Conservation (phyloP, 2,797 vertebrate genomes). For the Epinephelus awoara region DNA sequence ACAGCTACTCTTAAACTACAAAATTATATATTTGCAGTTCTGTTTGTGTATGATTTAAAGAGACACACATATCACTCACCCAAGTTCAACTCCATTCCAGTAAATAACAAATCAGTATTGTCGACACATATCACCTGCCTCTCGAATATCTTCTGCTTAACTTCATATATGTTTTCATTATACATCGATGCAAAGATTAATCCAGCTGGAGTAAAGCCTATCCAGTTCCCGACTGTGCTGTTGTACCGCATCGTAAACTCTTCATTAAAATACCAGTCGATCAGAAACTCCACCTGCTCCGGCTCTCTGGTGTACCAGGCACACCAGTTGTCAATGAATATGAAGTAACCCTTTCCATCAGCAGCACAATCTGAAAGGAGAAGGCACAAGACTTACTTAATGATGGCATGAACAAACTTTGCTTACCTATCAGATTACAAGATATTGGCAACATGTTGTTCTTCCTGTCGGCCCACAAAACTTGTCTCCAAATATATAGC, state of each 20-base stretch:
- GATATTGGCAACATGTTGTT: too few relatives aligned
- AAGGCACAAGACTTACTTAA: too few relatives aligned
- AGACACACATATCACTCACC: constrained; percentile 18
- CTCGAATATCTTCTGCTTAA: constrained; percentile 14
- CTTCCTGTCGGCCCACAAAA: too few relatives aligned
- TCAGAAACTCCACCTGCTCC: constrained; percentile 15
- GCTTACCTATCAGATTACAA: too few relatives aligned
- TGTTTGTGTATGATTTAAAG: not conserved
- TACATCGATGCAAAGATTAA: accelerated
- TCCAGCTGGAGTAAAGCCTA: not conserved
- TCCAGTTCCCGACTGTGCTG: constrained; percentile 25
- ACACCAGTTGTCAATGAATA: constrained; percentile 16
- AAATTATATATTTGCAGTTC: not conserved
- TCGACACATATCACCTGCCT: not conserved
- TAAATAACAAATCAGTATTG: not conserved
- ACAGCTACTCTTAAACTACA: too few relatives aligned
- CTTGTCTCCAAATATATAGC: too few relatives aligned
- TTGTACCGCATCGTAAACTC: constrained; percentile 43
- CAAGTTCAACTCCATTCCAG: not conserved
- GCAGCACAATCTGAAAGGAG: constrained; percentile 13
- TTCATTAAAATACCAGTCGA: constrained; percentile 42
- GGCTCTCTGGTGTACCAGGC: not conserved
- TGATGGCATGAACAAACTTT: too few relatives aligned
- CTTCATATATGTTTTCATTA: not conserved
- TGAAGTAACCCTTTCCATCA: constrained; percentile 14